Conservation (phyloP, 2,797 vertebrate genomes). For the Oreochromis mossambicus region DNA sequence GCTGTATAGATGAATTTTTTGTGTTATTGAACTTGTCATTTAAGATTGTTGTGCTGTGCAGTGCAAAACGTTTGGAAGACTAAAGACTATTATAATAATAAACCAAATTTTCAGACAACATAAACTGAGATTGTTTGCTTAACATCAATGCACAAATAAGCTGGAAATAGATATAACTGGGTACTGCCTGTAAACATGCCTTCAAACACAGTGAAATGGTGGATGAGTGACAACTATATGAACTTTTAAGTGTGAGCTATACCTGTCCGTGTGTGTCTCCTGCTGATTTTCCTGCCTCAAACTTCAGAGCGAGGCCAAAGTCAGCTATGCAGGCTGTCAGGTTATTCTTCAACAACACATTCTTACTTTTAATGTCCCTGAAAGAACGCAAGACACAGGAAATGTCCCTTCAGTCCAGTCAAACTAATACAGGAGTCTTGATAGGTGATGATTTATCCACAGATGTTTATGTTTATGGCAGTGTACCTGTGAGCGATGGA, state of each 20-base stretch:
- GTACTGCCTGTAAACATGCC: not conserved
- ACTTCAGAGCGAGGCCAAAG: constrained; percentile 94
- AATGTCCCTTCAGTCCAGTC: not conserved
- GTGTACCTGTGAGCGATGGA: constrained; percentile 91
- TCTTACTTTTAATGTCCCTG: constrained; percentile 99
- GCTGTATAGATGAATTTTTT: not conserved
- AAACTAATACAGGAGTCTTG: not conserved
- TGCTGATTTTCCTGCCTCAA: constrained; percentile 94
- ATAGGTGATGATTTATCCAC: not conserved
- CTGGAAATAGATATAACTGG: not conserved
- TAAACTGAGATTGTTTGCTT: not conserved
- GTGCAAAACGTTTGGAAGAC: not conserved
- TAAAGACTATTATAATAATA: not conserved
- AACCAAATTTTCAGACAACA: not conserved
- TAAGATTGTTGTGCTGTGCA: not conserved
- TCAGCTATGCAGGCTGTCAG: constrained; percentile 93
- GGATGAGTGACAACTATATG: not conserved
- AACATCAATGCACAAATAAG: not conserved
- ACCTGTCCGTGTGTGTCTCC: constrained; percentile 95
- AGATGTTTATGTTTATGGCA: not conserved
- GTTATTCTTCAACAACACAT: constrained; percentile 91
- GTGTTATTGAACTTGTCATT: not conserved
- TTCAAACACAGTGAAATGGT: not conserved
- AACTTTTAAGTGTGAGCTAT: not conserved
- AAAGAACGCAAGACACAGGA: not conserved